A percentile compares a stretch with the other conserved stretches of the same genome.
Evolutionary conservation across 1,140 invertebrate species (phyloP).

Genomic region (Tetramorium alpestre): DNA sequence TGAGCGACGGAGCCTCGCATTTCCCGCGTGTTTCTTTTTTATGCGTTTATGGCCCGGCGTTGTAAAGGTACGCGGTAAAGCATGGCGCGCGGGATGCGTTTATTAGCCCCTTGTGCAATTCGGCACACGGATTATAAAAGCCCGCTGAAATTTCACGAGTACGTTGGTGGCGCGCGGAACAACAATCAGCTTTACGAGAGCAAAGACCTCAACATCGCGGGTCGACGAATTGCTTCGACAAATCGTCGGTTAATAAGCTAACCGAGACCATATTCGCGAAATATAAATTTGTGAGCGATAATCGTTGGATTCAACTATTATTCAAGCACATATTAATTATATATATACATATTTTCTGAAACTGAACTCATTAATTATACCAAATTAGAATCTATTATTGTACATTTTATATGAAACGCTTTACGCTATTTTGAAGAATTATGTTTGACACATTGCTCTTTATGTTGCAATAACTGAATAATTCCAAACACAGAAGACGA

Average conservation of each 20-base stretch:
- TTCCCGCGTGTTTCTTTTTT: conserved; percentile 57
- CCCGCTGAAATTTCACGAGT: conserved; percentile 67
- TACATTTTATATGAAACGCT: background rate
- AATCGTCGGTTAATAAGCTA: background rate
- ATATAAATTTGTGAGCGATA: background rate
- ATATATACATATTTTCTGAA: background rate
- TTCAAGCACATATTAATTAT: background rate
- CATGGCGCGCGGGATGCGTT: conserved; percentile 55
- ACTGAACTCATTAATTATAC: background rate
- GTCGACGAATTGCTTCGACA: conserved; percentile 22
- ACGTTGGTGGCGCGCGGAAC: conserved; percentile 25
- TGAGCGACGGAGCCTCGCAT: conserved; percentile 31
- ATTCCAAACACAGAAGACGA: background rate
- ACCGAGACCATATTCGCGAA: background rate
- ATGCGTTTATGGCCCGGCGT: conserved; percentile 66
- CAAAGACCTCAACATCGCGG: conserved; percentile 61
- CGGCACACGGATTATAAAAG: conserved; percentile 65
- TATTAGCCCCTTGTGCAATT: conserved; percentile 68
- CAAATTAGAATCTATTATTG: background rate
- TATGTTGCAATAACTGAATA: conserved; percentile 1
- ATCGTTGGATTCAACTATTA: background rate
- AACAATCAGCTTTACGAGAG: conserved; percentile 65
- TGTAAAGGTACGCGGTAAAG: conserved; percentile 58
- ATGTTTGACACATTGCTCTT: background rate
- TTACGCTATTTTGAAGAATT: background rate